Base-by-base conservation (phyloP, 2,888 invertebrate genomes). In the Isoperla grammatica region DNA sequence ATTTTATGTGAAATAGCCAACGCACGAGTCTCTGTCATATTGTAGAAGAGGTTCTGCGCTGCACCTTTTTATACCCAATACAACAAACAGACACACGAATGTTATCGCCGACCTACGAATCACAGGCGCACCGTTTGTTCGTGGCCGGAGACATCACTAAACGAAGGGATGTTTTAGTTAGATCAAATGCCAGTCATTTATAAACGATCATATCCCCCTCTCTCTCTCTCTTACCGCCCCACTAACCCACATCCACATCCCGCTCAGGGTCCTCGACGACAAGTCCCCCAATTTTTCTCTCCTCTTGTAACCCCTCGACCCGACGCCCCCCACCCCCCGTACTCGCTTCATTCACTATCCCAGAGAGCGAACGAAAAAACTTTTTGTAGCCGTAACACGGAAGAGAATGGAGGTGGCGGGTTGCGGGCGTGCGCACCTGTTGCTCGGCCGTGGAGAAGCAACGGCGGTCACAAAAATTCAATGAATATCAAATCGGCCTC, bases 281-380 rank as follows among this genome's bases (percentile, higher is more conserved):
- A 62, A 62, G 61, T 56, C 61, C 61, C 61, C 61, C 61, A 62
- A 62, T 62, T 62, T 62, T 62, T 62, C 61, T 62, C 61, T 59
- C 43, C 55, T 59, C 45, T 49, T 43, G 50, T 37, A 55, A 56
- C 58, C 56, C 9, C 11, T 35, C 48, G 55, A 45, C 58, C 13
- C 43, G 40, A 49, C 22, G 57, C 35, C 43, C 56, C 22, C 61
- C 45, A 8, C 45, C 19, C 40, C 40, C 37, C n/a, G 39, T 46
- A 42, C 59, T 59, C 45, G 39, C 57, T 61, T 61, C 57, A 57
- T 61, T 60, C 60, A 60, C 53, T 53, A 53, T 53, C 37, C 35
- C 40, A 29, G 45, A 37, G 53, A 53, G 53, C 37, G 53, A n/a
- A n/a, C n/a, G n/a, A 53, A 53, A 15, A 37, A 37, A 37, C 39